Percentiles rank a stretch among this genome's conserved stretches.
phyloP scores from a whole-genome alignment of 2,113 vertebrate genomes.

The Arvicanthis niloticus region DNA sequence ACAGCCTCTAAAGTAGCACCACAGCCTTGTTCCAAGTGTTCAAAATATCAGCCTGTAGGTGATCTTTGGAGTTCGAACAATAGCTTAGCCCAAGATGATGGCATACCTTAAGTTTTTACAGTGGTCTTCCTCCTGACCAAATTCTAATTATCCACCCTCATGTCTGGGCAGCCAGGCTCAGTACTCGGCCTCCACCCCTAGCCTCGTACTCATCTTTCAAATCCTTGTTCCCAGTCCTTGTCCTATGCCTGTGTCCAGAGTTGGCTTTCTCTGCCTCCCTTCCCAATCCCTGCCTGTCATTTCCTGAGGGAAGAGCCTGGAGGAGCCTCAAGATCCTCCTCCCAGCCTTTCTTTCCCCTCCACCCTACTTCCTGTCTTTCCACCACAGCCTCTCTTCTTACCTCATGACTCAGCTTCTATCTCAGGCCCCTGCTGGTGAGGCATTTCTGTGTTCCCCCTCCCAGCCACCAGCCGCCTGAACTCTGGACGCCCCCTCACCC shows the following conservation, averaged over 20 bases:
- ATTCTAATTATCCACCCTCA: not conserved
- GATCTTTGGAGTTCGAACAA: not conserved
- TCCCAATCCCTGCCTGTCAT: not conserved
- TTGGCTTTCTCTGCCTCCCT: not conserved
- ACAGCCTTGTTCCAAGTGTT: not conserved
- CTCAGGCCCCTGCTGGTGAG: slow-evolving; percentile 3
- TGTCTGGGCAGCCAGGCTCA: not conserved
- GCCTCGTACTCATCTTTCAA: not conserved
- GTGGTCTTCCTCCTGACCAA: not conserved
- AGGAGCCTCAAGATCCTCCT: not conserved
- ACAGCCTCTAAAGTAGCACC: not conserved
- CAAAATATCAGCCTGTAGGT: not conserved
- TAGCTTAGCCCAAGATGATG: not conserved
- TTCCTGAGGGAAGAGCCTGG: not conserved
- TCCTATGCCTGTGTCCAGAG: not conserved
- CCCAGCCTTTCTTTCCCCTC: not conserved
- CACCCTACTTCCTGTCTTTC: slow-evolving; percentile 10
- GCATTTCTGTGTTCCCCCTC: not conserved
- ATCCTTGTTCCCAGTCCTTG: not conserved
- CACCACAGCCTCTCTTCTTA: slow-evolving; percentile 28
- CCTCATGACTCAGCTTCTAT: slow-evolving; percentile 11
- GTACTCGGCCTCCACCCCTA: not conserved
- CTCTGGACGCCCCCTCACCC: not conserved
- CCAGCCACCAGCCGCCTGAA: slow-evolving; percentile 10
- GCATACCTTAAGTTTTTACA: not conserved